phyloP scores from a whole-genome alignment of 1,140 invertebrate genomes.

The Ylistrum balloti region DNA sequence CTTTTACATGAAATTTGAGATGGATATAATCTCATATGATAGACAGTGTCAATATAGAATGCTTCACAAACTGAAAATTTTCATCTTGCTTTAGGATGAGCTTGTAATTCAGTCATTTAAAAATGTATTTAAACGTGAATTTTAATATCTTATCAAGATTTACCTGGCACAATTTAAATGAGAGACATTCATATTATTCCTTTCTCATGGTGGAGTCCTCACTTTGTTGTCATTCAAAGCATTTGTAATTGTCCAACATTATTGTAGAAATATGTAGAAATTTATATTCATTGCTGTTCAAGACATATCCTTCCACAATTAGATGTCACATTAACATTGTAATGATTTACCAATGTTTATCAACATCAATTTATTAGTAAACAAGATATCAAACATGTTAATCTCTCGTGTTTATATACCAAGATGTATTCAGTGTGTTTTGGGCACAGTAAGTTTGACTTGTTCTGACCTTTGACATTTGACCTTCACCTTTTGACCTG shows the following conservation, averaged over 20 bases:
- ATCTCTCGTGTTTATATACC: neutral
- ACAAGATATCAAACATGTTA: neutral
- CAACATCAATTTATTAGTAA: neutral
- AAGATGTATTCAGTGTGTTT: slow-evolving; percentile 11
- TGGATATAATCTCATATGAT: no score
- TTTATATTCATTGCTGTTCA: neutral
- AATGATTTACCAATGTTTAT: neutral
- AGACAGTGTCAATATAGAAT: no score
- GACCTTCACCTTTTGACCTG: slow-evolving; percentile 8
- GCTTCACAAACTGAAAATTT: no score
- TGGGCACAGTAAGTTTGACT: neutral
- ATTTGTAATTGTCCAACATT: neutral
- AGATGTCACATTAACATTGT: no score
- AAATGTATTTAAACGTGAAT: no score
- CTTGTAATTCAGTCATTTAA: no score
- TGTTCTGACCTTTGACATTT: neutral
- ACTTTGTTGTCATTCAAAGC: neutral
- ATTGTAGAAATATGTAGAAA: neutral
- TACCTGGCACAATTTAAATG: neutral
- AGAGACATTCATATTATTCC: neutral
- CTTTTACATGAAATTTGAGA: no score
- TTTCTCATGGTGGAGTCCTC: neutral
- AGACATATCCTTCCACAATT: neutral
- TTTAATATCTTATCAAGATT: neutral
- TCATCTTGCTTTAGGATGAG: no score